Conservation (phyloP, 1,140 invertebrate genomes). For the Sesamia nonagrioides region DNA sequence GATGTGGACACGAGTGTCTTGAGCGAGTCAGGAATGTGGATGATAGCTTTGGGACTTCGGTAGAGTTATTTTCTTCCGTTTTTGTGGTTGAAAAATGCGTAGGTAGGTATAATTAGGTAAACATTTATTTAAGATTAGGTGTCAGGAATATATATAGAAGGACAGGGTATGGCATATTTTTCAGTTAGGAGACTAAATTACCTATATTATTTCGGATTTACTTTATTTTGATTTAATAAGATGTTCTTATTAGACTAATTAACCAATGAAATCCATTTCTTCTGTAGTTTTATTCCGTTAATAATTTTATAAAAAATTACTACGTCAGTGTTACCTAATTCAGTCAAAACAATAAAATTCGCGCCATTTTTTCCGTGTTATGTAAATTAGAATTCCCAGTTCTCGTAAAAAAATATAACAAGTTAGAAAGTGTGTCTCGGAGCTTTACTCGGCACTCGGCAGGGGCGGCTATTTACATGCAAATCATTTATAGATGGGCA, state of each 20-base stretch:
- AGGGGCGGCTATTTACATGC: conserved; percentile 75
- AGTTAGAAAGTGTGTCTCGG: conserved; percentile 75
- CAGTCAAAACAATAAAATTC: conserved; percentile 31
- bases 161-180: too few relatives aligned
- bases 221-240: too few relatives aligned
- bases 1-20: conserved; percentile 18
- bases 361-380: conserved; percentile 29
- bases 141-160: too few relatives aligned
- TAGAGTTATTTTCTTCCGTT: background rate
- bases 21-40: conserved; percentile 20
- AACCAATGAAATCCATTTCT: too few relatives aligned
- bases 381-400: conserved; percentile 41
- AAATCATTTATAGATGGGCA: conserved; percentile 65
- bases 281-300: too few relatives aligned
- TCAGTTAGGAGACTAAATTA: too few relatives aligned
- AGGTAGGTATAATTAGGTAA: background rate
- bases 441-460: conserved; percentile 27
- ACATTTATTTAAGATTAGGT: background rate
- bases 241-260: too few relatives aligned
- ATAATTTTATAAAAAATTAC: too few relatives aligned
- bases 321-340: background rate
- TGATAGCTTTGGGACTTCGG: conserved; percentile 25
- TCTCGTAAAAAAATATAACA: conserved; percentile 52
- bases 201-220: too few relatives aligned
- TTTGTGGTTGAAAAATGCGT: background rate